These are phyloP conservation scores for Lytechinus variegatus DNA, from an alignment of 35 echinoderm and acorn worm genomes.

Conservation along the genomic window DNA sequence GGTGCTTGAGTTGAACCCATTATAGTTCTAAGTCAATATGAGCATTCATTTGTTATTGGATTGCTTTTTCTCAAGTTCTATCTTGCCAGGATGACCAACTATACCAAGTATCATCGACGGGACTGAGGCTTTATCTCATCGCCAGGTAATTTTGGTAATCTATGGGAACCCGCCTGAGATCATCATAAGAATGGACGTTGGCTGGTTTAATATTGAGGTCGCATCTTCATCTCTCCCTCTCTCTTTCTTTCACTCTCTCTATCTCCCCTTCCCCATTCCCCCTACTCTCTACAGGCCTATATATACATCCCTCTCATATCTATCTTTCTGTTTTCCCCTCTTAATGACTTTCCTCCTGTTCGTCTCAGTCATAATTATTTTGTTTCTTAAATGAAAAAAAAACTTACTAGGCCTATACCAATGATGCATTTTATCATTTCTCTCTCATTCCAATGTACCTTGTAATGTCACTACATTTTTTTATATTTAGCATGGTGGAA, in stretches of 20 bases:
- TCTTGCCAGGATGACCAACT: constrained; percentile 10
- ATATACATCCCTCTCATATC: neutral
- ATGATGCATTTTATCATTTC: neutral
- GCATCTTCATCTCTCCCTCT: neutral
- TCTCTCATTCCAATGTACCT: neutral
- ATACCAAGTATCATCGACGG: neutral
- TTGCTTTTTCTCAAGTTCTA: neutral
- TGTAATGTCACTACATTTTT: neutral
- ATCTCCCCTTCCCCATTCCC: neutral
- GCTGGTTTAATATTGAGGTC: constrained; percentile 7
- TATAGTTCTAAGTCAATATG: no score
- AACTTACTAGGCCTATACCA: no score
- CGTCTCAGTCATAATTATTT: neutral
- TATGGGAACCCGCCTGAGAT: constrained; percentile 8
- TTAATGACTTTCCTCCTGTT: neutral
- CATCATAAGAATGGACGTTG: constrained; percentile 11
- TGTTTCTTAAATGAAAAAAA: no score
- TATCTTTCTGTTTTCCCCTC: neutral
- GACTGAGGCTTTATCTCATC: constrained; percentile 10
- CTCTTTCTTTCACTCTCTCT: neutral
- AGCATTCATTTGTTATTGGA: neutral
- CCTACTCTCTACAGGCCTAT: neutral
- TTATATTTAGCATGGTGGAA: neutral
- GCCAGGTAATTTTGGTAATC: constrained; percentile 18
- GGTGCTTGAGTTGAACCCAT: no score